A percentile compares a stretch with the other conserved stretches of the same genome.
Evolutionary conservation across 2,797 vertebrate genomes (phyloP).

Genomic region (Micromesistius poutassou): DNA sequence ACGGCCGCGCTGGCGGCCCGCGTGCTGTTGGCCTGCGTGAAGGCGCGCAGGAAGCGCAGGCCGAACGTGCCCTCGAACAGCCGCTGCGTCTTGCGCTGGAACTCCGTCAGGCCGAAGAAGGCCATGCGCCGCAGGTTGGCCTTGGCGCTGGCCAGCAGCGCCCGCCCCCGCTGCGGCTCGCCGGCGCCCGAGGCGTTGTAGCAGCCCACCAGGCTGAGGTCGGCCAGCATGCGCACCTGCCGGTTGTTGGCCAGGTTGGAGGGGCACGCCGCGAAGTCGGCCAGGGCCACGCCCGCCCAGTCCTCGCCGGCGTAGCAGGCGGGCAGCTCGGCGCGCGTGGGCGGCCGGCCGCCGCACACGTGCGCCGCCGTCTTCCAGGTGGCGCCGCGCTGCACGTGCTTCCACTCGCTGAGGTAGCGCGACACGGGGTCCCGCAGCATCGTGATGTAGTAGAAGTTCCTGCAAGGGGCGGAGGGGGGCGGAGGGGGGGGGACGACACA

Average conservation of each 20-base stretch:
- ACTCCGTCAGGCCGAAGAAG: slow-evolving; percentile 93
- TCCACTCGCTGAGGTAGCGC: slow-evolving; percentile 95
- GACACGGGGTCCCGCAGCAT: slow-evolving; percentile 94
- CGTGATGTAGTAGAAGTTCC: slow-evolving; percentile 97
- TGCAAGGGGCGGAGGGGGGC: slow-evolving; percentile 52
- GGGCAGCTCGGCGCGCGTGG: slow-evolving; percentile 88
- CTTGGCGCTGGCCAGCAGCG: slow-evolving; percentile 89
- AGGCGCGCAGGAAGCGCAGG: slow-evolving; percentile 90
- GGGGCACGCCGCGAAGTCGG: slow-evolving; percentile 89
- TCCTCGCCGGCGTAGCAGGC: slow-evolving; percentile 89
- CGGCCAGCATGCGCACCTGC: slow-evolving; percentile 95
- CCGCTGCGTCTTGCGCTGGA: slow-evolving; percentile 95
- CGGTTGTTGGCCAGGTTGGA: slow-evolving; percentile 94
- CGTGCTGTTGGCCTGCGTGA: slow-evolving; percentile 92
- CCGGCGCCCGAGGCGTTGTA: slow-evolving; percentile 82
- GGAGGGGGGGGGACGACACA: too few species aligned
- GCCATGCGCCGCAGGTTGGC: slow-evolving; percentile 93
- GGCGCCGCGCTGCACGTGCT: slow-evolving; percentile 92
- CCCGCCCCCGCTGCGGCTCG: slow-evolving; percentile 80
- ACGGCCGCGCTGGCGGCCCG: slow-evolving; percentile 90
- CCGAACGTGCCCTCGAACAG: slow-evolving; percentile 95
- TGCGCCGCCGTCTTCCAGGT: slow-evolving; percentile 96
- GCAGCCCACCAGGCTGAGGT: slow-evolving; percentile 83
- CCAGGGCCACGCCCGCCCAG: slow-evolving; percentile 89
- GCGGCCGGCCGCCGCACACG: slow-evolving; percentile 89